These are phyloP conservation scores for Rhagium mordax DNA, from an alignment of 2,888 invertebrate species.

Conservation along the genomic window DNA sequence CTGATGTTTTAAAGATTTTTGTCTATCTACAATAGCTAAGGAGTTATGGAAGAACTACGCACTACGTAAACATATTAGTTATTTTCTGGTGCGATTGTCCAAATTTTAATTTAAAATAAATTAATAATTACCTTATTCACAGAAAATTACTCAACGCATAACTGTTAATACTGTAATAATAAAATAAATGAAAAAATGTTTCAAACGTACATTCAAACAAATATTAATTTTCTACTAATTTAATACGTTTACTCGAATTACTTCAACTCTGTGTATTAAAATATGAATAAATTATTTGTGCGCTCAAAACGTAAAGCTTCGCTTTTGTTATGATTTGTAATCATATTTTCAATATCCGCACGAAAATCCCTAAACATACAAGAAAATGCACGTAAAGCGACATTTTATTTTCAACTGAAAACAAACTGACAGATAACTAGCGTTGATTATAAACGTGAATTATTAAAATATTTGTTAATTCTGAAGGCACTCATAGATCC, in stretches of 20 bases:
- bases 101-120: no score
- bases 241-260: neutral
- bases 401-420: neutral
- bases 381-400: neutral
- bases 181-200: no score
- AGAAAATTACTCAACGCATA: no score
- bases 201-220: no score
- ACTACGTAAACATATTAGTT: no score
- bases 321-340: neutral
- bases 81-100: no score
- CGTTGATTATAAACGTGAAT: conserved; percentile 35
- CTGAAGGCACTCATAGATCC: conserved; percentile 7
- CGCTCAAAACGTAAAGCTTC: neutral
- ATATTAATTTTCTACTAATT: neutral
- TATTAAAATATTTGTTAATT: conserved; percentile 36
- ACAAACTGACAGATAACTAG: neutral
- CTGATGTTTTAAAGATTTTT: no score
- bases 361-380: neutral
- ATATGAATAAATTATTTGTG: neutral
- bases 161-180: no score
- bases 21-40: no score
- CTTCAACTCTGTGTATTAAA: neutral
- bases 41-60: no score
- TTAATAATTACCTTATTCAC: no score
- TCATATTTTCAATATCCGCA: neutral